phyloP scores from a whole-genome alignment of 2,888 invertebrate species.

The Heliconius ismenius region DNA sequence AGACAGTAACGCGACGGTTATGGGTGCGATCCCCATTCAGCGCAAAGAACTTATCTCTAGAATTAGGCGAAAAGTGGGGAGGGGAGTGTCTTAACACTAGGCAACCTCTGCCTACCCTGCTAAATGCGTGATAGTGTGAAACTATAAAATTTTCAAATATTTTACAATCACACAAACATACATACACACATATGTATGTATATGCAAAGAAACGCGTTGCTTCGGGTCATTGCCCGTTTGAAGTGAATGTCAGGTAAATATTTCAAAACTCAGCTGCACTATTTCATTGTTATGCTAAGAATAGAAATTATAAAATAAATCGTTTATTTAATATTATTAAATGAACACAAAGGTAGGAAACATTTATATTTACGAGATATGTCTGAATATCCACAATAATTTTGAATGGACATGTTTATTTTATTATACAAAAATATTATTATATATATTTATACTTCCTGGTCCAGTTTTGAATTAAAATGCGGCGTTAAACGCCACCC shows the following conservation, averaged over 20 bases:
- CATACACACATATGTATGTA: neutral
- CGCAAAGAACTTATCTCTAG: too few species aligned
- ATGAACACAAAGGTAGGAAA: neutral
- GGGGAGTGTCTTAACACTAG: too few species aligned
- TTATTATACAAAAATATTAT: neutral
- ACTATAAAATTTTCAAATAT: too few species aligned
- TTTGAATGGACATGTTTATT: neutral
- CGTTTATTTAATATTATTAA: neutral
- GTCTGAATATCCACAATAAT: neutral
- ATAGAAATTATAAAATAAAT: neutral
- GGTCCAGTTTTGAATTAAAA: neutral
- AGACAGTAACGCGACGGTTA: too few species aligned
- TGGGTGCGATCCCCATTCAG: too few species aligned
- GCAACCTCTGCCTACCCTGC: too few species aligned
- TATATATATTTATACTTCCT: too few species aligned
- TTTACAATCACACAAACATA: neutral
- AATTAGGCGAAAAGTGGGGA: too few species aligned
- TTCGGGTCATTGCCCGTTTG: constrained; percentile 4
- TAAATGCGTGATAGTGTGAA: too few species aligned
- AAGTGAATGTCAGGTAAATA: constrained; percentile 9
- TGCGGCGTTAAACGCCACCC: too few species aligned
- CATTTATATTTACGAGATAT: neutral
- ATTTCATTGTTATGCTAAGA: neutral
- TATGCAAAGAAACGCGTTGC: neutral
- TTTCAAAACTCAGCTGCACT: neutral